These are phyloP conservation scores for Cataglyphis hispanica DNA, from an alignment of 1,140 invertebrate species.

Conservation along the genomic window DNA sequence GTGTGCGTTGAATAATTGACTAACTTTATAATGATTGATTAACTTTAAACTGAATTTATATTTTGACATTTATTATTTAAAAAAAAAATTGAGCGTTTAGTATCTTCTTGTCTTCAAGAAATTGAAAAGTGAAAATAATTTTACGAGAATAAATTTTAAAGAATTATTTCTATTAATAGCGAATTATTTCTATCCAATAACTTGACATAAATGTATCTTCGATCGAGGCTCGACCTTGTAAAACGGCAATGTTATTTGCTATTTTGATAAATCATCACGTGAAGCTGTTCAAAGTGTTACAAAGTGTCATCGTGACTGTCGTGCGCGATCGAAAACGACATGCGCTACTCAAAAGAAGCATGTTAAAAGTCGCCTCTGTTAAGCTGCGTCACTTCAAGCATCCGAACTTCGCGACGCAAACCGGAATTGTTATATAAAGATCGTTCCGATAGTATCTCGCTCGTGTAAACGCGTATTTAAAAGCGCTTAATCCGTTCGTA, in stretches of 20 bases:
- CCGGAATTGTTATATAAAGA: constrained; percentile 17
- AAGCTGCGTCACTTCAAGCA: background rate
- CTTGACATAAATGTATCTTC: no score
- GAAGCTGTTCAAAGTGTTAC: background rate
- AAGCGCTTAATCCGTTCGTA: background rate
- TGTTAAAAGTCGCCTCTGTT: constrained; percentile 12
- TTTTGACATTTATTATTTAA: background rate
- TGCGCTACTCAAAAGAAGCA: background rate
- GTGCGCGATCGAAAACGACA: constrained; percentile 2
- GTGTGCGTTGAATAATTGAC: constrained; percentile 1
- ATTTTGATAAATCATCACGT: constrained; percentile 38
- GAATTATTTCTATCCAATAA: no score
- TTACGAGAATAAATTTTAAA: background rate
- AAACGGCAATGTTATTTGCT: background rate
- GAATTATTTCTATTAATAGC: background rate
- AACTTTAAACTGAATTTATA: no score
- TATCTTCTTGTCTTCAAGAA: background rate
- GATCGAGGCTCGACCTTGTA: background rate
- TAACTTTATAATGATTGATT: no score
- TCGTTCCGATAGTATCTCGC: constrained; percentile 1
- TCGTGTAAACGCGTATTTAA: constrained; percentile 23
- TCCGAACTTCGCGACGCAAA: constrained; percentile 9
- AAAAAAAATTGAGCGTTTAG: no score
- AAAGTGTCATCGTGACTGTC: constrained; percentile 6
- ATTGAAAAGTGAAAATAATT: background rate